Evolutionary conservation across 2,888 invertebrate species (phyloP).

Genomic region (Alloscopus bannaensis): DNA sequence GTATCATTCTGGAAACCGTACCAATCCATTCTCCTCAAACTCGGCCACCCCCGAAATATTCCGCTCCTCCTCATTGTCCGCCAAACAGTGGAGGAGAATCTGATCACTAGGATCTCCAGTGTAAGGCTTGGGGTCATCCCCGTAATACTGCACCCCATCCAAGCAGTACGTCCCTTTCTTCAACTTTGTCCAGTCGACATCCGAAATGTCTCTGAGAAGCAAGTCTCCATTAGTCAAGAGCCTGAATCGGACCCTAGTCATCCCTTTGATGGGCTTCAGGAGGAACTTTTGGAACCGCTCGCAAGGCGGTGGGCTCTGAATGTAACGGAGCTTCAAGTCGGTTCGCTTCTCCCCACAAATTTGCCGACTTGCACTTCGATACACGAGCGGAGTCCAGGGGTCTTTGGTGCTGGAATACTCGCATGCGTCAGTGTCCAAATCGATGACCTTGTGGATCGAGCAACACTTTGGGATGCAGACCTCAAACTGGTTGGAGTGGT

Average conservation of each 20-base stretch:
- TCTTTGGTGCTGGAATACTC: neutral
- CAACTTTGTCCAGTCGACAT: conserved; percentile 37
- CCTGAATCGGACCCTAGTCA: conserved; percentile 38
- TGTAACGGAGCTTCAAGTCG: conserved; percentile 45
- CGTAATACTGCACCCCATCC: conserved; percentile 51
- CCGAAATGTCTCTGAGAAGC: conserved; percentile 45
- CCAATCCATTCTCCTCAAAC: no score
- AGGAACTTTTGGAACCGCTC: conserved; percentile 35
- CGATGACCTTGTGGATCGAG: conserved; percentile 53
- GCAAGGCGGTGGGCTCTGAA: conserved; percentile 22
- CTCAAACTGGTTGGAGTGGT: neutral
- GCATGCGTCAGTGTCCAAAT: conserved; percentile 42
- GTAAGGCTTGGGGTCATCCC: neutral
- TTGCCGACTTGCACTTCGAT: conserved; percentile 42
- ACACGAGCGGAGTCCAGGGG: conserved; percentile 57
- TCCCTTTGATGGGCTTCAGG: conserved; percentile 36
- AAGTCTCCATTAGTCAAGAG: conserved; percentile 54
- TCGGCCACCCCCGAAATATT: neutral
- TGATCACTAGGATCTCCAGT: conserved; percentile 40
- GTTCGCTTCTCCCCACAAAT: conserved; percentile 58
- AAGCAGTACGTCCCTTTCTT: conserved; percentile 48
- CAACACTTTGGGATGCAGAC: conserved; percentile 66
- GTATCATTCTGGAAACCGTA: no score
- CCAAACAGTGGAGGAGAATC: conserved; percentile 41
- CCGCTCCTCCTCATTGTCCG: neutral